A percentile compares a stretch with the other conserved stretches of the same genome.
Evolutionary conservation across 2,888 invertebrate species (phyloP).

Genomic region (Epistrophe eligans): DNA sequence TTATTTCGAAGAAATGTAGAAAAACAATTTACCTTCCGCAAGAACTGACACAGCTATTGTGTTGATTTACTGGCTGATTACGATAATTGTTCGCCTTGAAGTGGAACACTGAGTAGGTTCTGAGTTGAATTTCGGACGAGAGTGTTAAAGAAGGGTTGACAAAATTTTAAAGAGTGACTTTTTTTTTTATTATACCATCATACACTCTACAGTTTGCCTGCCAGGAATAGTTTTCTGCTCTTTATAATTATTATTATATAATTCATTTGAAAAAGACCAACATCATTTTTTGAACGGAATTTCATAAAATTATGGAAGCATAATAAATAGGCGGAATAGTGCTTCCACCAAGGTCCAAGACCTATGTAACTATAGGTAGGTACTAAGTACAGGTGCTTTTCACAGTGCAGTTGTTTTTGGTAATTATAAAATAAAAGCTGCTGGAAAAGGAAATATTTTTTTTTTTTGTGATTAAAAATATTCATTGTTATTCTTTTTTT

Average conservation of each 20-base stretch:
- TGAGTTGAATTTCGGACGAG: slow-evolving; percentile 27
- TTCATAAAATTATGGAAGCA: slow-evolving; percentile 36
- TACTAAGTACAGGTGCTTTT: slow-evolving; percentile 27
- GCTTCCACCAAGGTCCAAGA: too few species aligned
- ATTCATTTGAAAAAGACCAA: slow-evolving; percentile 37
- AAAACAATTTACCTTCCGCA: slow-evolving; percentile 71
- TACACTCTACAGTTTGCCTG: slow-evolving; percentile 25
- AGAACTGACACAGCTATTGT: slow-evolving; percentile 68
- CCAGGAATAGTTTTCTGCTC: slow-evolving; percentile 53
- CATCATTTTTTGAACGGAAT: neutral
- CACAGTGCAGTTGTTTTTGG: slow-evolving; percentile 31
- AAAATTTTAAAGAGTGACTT: slow-evolving; percentile 43
- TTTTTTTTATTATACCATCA: slow-evolving; percentile 30
- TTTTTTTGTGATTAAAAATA: slow-evolving; percentile 24
- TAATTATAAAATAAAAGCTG: slow-evolving; percentile 66
- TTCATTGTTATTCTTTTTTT: slow-evolving; percentile 35
- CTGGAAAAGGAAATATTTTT: slow-evolving; percentile 47
- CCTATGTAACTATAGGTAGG: too few species aligned
- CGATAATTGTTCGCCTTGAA: slow-evolving; percentile 74
- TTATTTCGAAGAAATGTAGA: slow-evolving; percentile 55
- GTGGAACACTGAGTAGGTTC: slow-evolving; percentile 53
- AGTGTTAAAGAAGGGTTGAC: slow-evolving; percentile 62
- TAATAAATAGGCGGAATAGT: neutral
- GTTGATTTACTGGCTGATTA: slow-evolving; percentile 75
- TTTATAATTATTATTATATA: slow-evolving; percentile 41